Conservation (phyloP, 2,797 vertebrate species). For the Eulemur coronatus region DNA sequence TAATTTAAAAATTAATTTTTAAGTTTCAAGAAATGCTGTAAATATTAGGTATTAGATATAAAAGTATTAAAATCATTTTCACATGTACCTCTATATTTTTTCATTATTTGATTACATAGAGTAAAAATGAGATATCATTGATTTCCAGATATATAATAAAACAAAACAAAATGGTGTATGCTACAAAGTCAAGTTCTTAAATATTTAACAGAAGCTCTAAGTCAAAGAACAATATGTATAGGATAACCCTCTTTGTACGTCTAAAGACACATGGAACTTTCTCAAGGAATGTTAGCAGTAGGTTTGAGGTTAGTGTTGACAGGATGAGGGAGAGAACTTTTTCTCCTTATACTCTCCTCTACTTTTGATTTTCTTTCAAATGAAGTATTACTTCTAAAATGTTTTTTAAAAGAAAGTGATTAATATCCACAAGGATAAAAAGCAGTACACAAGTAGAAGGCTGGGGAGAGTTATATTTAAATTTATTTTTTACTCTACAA, state of each 20-base stretch:
- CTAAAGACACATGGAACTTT: not conserved
- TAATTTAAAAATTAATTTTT: slow-evolving; percentile 28
- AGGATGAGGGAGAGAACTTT: not conserved
- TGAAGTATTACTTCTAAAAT: not conserved
- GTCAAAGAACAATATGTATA: not conserved
- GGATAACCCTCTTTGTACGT: not conserved
- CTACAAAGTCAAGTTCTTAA: not conserved
- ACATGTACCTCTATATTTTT: not conserved
- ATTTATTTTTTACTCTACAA: not conserved
- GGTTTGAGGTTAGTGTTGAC: not conserved
- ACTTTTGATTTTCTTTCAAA: slow-evolving; percentile 29
- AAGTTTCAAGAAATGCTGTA: not conserved
- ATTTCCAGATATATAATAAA: not conserved
- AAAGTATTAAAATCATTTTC: not conserved
- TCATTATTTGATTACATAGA: not conserved
- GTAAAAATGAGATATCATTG: not conserved
- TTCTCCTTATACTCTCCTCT: not conserved
- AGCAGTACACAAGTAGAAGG: not conserved
- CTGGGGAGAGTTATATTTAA: not conserved
- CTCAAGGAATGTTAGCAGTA: not conserved
- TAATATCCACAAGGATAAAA: not conserved
- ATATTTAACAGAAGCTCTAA: not conserved
- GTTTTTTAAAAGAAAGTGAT: not conserved
- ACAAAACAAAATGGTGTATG: not conserved
- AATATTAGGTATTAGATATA: not conserved